Evolutionary conservation across 2,888 invertebrate genomes (phyloP).

Genomic region (Polydrusus tereticollis): DNA sequence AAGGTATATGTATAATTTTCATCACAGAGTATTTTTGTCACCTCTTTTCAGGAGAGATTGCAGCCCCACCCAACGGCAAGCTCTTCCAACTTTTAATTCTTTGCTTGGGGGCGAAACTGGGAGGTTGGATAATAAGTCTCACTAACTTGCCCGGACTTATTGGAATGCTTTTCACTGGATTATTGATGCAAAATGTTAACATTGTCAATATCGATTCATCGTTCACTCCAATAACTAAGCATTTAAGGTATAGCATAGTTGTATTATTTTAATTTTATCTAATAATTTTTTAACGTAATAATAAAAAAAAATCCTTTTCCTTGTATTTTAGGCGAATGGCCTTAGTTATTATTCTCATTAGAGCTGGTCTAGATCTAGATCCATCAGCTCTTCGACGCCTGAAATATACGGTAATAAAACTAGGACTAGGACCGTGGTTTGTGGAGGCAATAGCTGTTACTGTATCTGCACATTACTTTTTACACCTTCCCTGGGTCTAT

Average conservation of each 20-base stretch:
- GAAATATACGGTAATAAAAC: conserved; percentile 84
- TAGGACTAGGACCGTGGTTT: conserved; percentile 89
- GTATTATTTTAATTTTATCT: no score
- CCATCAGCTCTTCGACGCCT: conserved; percentile 86
- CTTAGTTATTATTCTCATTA: conserved; percentile 89
- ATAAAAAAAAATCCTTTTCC: not conserved
- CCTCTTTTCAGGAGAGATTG: conserved; percentile 75
- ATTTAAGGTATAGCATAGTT: conserved; percentile 79
- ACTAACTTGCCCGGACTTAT: conserved; percentile 87
- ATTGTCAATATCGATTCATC: conserved; percentile 76
- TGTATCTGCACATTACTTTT: conserved; percentile 78
- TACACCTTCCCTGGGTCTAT: conserved; percentile 89
- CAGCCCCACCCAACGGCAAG: conserved; percentile 86
- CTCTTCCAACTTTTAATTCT: conserved; percentile 84
- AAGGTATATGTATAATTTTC: no score
- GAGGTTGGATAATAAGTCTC: conserved; percentile 84
- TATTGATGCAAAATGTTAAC: conserved; percentile 81
- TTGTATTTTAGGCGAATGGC: conserved; percentile 83
- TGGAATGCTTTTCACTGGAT: conserved; percentile 88
- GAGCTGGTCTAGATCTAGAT: conserved; percentile 95
- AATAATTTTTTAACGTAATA: no score
- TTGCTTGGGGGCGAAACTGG: conserved; percentile 83
- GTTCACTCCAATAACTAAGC: conserved; percentile 76
- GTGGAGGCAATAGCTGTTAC: conserved; percentile 82
- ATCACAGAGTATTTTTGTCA: no score